Evolutionary conservation across 2,113 vertebrate species (phyloP), one percentile per base, ranked within the genome.

Genomic region (Rhabdornis inornatus): DNA sequence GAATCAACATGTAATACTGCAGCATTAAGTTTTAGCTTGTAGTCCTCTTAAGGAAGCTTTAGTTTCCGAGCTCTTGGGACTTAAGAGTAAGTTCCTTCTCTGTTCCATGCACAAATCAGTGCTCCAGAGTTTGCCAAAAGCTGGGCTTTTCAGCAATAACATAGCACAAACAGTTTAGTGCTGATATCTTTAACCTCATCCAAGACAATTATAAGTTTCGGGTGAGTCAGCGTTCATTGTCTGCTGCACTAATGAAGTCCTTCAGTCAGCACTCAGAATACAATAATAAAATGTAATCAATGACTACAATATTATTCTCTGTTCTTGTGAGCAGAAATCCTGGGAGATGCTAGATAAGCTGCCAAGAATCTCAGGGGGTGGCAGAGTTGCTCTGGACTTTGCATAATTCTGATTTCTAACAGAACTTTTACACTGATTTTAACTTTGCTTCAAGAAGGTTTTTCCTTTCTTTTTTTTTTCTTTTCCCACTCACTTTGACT

Each of bases 21-120:
- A 63, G 71, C 27, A 78, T 80, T 86, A 81, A 39, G 18, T 63
- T 93, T 81, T 91, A 83, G 47, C 72, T 87, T 87, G 56, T 70
- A 84, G 72, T n/a, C 13, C 78, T 33, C 83, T 92, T 81, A 90
- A 66, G 49, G 64, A 84, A 94, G 64, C 37, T 94, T 94, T 86
- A 60, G n/a, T 20, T 68, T 75, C 30, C 56, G 81, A 89, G 60
- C 44, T 75, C 47, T 63, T 56, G 89, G 42, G 60, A 77, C 44
- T 55, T 56, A 42, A 20, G 40, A 11, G 19, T 49, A 76, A 61
- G 24, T 81, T 78, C 9, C 22, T 92, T 64, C 72, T 53, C 56
- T 39, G 27, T 37, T 79, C 17, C 12, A 14, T 6, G 23, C 63
- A 69, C 4, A 61, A 52, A 23, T 5, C 49, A 75, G 13, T 1